These are phyloP conservation scores for Psilanteris sp. DNA, from an alignment of 1,140 invertebrate genomes.

Conservation along the genomic window DNA sequence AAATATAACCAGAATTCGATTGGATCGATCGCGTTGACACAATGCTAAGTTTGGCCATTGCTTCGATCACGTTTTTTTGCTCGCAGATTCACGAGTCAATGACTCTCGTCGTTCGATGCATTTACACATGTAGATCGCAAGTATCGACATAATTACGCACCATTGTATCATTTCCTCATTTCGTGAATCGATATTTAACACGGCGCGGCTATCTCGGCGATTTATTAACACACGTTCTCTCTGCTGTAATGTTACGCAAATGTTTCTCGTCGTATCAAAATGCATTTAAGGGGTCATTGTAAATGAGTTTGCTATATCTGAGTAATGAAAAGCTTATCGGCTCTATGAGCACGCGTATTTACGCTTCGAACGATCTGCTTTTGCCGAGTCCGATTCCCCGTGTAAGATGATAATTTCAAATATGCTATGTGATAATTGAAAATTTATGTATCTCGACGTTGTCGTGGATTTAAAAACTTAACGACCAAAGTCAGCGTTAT, in stretches of 20 bases:
- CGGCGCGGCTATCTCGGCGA: constrained; percentile 10
- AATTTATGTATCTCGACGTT: no score
- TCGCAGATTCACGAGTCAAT: constrained; percentile 5
- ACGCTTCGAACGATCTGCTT: no score
- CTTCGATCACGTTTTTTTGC: background rate
- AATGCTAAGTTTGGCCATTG: constrained; percentile 9
- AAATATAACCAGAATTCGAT: constrained; percentile 9
- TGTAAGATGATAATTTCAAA: no score
- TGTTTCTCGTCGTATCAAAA: background rate
- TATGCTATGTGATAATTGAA: no score
- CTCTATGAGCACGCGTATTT: no score
- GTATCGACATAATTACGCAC: constrained; percentile 24
- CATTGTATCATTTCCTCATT: constrained; percentile 25
- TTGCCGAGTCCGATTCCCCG: no score
- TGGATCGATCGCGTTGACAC: constrained; percentile 5
- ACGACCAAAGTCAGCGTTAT: no score
- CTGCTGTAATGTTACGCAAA: constrained; percentile 4
- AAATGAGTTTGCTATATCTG: constrained; percentile 1
- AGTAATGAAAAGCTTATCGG: constrained; percentile 8
- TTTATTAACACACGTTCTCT: constrained; percentile 9
- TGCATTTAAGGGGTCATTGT: constrained; percentile 14
- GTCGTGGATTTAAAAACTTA: no score
- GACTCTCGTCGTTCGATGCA: constrained; percentile 20
- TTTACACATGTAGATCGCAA: constrained; percentile 32
- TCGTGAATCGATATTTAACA: constrained; percentile 22